Evolutionary conservation across 2,797 vertebrate genomes (phyloP).

Genomic region (Phalanger gymnotis): DNA sequence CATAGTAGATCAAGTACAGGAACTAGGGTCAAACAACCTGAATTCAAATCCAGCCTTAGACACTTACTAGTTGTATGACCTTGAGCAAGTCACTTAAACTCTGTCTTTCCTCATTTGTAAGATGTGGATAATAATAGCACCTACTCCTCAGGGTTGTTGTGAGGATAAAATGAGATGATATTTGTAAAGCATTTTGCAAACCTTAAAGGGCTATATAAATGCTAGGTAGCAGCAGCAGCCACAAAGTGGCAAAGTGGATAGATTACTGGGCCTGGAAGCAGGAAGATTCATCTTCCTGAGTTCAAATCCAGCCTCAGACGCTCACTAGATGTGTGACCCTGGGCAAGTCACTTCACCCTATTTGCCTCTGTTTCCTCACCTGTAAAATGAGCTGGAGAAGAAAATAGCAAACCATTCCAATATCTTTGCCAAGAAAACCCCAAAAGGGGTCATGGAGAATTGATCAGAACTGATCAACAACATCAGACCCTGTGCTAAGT

Average conservation of each 20-base stretch:
- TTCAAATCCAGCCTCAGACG: neutral
- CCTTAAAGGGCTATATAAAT: neutral
- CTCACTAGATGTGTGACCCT: neutral
- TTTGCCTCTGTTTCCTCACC: neutral
- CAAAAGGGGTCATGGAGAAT: neutral
- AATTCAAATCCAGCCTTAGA: neutral
- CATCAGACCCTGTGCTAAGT: no score
- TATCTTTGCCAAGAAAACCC: neutral
- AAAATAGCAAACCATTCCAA: neutral
- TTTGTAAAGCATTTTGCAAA: neutral
- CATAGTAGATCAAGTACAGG: neutral
- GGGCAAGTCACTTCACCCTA: neutral
- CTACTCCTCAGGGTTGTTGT: neutral
- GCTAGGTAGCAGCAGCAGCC: no score
- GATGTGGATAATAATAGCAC: neutral
- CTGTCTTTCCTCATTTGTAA: neutral
- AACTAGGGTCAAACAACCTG: neutral
- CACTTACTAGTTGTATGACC: neutral
- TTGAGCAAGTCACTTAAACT: neutral
- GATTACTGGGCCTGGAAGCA: neutral
- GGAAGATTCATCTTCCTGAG: neutral
- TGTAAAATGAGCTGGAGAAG: neutral
- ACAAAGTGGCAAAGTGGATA: neutral
- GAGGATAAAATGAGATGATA: neutral
- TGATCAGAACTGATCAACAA: no score